A percentile compares a stretch with the other conserved stretches of the same genome.
Evolutionary conservation across 2,888 invertebrate genomes (phyloP).

Genomic region (Erebia ligea): DNA sequence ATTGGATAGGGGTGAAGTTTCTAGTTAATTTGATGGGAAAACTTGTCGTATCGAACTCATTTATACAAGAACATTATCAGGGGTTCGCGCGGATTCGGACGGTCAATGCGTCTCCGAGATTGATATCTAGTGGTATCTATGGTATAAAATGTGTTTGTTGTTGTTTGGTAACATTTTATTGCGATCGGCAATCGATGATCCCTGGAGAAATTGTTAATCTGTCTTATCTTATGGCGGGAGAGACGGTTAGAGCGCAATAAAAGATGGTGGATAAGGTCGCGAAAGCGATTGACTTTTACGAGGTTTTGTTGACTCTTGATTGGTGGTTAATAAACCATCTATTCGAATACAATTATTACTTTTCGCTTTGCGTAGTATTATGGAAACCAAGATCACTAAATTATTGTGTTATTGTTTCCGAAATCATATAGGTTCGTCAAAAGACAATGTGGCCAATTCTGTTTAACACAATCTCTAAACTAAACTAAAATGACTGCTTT

Average conservation of each 20-base stretch:
- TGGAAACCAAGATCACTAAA: background rate
- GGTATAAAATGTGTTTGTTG: constrained; percentile 50
- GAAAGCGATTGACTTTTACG: constrained; percentile 28
- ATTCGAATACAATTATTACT: background rate
- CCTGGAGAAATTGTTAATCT: constrained; percentile 48
- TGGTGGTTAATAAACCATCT: constrained; percentile 12
- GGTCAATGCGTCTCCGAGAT: constrained; percentile 57
- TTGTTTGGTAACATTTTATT: constrained; percentile 52
- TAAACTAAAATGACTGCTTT: too few species aligned
- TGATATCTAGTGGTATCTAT: constrained; percentile 49
- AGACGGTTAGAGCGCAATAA: constrained; percentile 41
- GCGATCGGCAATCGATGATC: constrained; percentile 44
- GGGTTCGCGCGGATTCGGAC: constrained; percentile 59
- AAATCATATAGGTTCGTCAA: too few species aligned
- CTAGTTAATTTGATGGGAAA: constrained; percentile 78
- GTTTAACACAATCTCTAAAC: too few species aligned
- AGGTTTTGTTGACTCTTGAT: constrained; percentile 20
- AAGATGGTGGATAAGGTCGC: constrained; percentile 34
- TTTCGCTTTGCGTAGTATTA: background rate
- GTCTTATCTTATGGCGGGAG: constrained; percentile 46
- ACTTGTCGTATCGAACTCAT: constrained; percentile 74
- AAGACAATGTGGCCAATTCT: too few species aligned
- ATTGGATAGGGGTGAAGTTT: constrained; percentile 49
- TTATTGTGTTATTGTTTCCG: too few species aligned
- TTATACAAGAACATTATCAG: constrained; percentile 67